Evolutionary conservation across 1,140 invertebrate genomes (phyloP), one percentile per base, ranked within the genome.

Genomic region (Wasmannia auropunctata): DNA sequence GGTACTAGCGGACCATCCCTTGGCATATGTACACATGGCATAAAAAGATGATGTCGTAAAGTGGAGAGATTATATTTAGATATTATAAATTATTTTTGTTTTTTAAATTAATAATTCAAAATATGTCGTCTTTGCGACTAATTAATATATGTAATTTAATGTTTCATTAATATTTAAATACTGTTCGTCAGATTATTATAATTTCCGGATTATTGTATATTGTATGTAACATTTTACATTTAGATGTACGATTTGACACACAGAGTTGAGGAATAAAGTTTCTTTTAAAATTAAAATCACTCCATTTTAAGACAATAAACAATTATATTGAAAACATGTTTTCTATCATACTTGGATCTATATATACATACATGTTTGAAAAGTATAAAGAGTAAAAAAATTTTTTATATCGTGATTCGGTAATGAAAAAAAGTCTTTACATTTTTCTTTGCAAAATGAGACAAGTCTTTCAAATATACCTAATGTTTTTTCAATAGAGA

Each of bases 241-340:
- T 65, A 37, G 19, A 60, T 77, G 28, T 74, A 54, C 40, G 40
- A 46, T 63, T 43, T 37, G 16, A 63, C 19, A 28, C 74, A 79
- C 25, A 37, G 8, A 40, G 14, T 79, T 51, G 49, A 31, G 14
- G 3, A 83, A 83, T 83, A 83, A 83, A 60, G 19, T 60, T 65
- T 83, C 11, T 72, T 72, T 81, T 81, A 6, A 72, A 70, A 83
- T 74, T 81, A 67, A n/a, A n/a, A 87, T 86, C 70, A 56, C 86
- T 90, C 86, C 89, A 90, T 90, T 90, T 90, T 88, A 90, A 62
- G 72, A n/a, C 69, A 77, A 46, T 49, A 40, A 76, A 88, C 16
- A 88, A 86, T 34, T 69, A 3, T 25, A 87, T 1, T 86, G 69
- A 34, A 67, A 60, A 86, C 8, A 28, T 80, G 62, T 75, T 54